Evolutionary conservation across 2,113 vertebrate species (phyloP).

Genomic region (Triplophysa dalaica): DNA sequence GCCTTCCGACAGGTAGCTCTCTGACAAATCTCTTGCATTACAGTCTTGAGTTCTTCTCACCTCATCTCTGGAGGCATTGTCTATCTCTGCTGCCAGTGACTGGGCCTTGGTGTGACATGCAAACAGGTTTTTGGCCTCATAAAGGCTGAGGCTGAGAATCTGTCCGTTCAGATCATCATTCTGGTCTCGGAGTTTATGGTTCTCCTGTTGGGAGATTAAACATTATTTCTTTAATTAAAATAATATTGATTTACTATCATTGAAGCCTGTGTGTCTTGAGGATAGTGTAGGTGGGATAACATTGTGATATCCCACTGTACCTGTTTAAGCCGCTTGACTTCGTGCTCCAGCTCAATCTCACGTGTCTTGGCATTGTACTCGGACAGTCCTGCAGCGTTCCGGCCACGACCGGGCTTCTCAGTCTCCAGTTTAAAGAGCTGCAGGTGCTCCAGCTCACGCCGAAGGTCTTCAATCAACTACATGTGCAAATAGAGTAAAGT

Average conservation of each 20-base stretch:
- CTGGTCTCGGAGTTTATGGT: conserved; percentile 92
- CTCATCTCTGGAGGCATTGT: conserved; percentile 95
- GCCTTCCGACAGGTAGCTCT: too few species aligned
- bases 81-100: conserved; percentile 96
- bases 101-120: conserved; percentile 93
- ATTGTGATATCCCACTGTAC: conserved; percentile 62
- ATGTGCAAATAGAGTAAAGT: not conserved
- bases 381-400: conserved; percentile 75
- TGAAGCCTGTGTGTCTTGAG: not conserved
- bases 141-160: conserved; percentile 95
- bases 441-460: conserved; percentile 90
- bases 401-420: conserved; percentile 82
- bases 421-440: conserved; percentile 92
- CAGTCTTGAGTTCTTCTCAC: conserved; percentile 63
- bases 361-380: conserved; percentile 85
- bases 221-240: not conserved
- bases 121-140: conserved; percentile 95
- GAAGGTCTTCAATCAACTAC: conserved; percentile 92
- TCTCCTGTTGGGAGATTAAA: conserved; percentile 77
- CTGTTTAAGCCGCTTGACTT: conserved; percentile 92
- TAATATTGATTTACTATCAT: not conserved
- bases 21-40: too few species aligned
- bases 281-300: not conserved
- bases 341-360: conserved; percentile 92
- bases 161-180: conserved; percentile 97